Conservation (phyloP, 2,797 vertebrate genomes). For the Sarcoramphus papa region DNA sequence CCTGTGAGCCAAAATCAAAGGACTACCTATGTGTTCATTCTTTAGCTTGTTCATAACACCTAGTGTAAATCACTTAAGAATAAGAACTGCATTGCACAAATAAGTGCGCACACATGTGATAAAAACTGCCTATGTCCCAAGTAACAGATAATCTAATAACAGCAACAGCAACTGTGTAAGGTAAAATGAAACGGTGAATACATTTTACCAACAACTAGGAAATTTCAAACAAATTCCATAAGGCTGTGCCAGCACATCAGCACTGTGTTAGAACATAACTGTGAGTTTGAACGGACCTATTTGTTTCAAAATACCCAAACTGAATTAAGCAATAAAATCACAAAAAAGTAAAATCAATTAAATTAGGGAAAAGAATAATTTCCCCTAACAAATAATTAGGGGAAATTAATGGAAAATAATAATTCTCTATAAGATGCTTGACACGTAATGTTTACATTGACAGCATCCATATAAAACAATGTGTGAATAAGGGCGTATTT, state of each 20-base stretch:
- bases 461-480: background rate
- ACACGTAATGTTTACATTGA: background rate
- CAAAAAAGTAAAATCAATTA: background rate
- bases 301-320: background rate
- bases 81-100: background rate
- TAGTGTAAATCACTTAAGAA: background rate
- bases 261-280: background rate
- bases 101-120: accelerated
- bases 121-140: background rate
- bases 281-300: background rate
- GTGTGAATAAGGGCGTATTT: background rate
- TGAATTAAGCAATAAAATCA: background rate
- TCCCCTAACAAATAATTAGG: background rate
- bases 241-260: background rate
- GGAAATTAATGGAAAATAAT: background rate
- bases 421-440: background rate
- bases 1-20: background rate
- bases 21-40: background rate
- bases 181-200: background rate
- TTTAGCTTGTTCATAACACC: background rate
- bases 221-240: background rate
- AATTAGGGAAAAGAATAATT: background rate
- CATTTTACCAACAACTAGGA: background rate
- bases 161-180: background rate
- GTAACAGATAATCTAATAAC: background rate